A percentile compares a stretch with the other conserved stretches of the same genome.
Conservation (phyloP, 2,888 invertebrate species). For the Drosophila aldrichi region DNA sequence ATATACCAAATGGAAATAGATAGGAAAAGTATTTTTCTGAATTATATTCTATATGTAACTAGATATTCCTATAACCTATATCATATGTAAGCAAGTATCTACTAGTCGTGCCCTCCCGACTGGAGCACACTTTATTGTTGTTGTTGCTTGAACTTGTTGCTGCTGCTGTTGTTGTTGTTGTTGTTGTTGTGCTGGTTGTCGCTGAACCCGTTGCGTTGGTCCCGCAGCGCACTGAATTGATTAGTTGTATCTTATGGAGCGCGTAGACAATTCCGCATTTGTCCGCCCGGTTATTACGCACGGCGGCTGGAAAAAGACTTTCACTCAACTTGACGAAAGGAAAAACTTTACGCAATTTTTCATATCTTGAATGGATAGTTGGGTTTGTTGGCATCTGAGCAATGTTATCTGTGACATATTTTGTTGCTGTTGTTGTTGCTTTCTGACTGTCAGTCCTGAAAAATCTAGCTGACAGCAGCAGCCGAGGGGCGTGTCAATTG, state of each 20-base stretch:
- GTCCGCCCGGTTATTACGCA: constrained; percentile 65
- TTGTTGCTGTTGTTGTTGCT: neutral
- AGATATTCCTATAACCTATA: too few species aligned
- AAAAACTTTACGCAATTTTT: constrained; percentile 67
- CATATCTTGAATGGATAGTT: constrained; percentile 37
- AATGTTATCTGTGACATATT: constrained; percentile 71
- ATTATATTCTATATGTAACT: too few species aligned
- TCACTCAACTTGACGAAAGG: constrained; percentile 66
- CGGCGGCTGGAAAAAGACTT: constrained; percentile 52
- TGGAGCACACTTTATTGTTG: constrained; percentile 12
- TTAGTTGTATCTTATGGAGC: constrained; percentile 67
- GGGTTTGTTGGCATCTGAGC: constrained; percentile 25
- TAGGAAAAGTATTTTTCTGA: too few species aligned
- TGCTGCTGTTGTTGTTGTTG: constrained; percentile 35
- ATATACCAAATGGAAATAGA: too few species aligned
- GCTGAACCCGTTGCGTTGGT: constrained; percentile 14
- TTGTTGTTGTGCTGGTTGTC: constrained; percentile 38
- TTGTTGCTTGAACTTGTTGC: constrained; percentile 40
- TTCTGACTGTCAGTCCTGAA: constrained; percentile 24
- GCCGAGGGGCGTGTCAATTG: constrained; percentile 40
- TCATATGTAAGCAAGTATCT: neutral
- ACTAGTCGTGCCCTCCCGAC: neutral
- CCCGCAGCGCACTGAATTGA: constrained; percentile 57
- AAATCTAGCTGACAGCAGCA: constrained; percentile 28
- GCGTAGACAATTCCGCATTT: constrained; percentile 75